Conservation (phyloP, 2,797 vertebrate species). For the Sebastes iracundus region DNA sequence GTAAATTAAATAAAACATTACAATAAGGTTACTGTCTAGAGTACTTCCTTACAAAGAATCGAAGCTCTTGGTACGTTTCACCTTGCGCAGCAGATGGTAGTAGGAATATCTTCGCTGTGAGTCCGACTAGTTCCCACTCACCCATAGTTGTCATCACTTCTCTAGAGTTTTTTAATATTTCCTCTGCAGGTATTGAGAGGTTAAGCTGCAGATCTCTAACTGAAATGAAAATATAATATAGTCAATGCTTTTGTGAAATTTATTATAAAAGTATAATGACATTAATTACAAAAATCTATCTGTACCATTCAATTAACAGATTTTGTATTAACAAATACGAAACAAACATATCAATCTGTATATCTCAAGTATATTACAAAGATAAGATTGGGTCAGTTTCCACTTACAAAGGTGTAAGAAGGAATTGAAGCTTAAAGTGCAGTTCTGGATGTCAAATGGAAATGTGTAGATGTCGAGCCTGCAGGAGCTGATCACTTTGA, state of each 20-base stretch:
- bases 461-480: slow-evolving; percentile 76
- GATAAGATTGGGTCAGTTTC: background rate
- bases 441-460: slow-evolving; percentile 82
- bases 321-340: background rate
- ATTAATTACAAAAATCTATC: background rate
- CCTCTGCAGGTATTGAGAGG: background rate
- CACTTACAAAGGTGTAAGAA: slow-evolving; percentile 49
- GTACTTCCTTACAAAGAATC: slow-evolving; percentile 56
- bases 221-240: slow-evolving; percentile 24
- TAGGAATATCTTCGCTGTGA: slow-evolving; percentile 21
- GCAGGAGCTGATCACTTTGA: slow-evolving; percentile 77
- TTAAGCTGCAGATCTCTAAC: slow-evolving; percentile 49
- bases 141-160: slow-evolving; percentile 65
- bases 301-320: background rate
- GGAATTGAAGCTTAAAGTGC: slow-evolving; percentile 68
- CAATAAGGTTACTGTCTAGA: background rate
- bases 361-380: background rate
- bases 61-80: slow-evolving; percentile 31
- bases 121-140: slow-evolving; percentile 74
- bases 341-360: no score
- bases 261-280: background rate
- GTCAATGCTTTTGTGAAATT: background rate
- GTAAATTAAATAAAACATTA: background rate
- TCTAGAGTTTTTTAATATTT: slow-evolving; percentile 41
- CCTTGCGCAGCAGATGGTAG: accelerated